Evolutionary conservation across 2,797 vertebrate genomes (phyloP).

Genomic region (Myiothlypis coronata): DNA sequence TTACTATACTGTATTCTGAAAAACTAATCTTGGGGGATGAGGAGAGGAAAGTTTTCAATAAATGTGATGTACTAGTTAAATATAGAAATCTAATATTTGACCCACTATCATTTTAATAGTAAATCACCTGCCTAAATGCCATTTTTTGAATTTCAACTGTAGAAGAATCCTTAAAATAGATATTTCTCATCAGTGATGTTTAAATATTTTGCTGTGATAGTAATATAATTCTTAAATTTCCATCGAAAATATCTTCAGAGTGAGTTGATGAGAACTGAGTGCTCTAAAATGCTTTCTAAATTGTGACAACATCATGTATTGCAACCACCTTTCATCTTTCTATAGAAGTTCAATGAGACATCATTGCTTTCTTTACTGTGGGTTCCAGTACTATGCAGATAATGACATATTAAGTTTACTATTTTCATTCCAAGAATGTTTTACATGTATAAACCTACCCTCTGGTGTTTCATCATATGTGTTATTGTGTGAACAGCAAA

Average conservation of each 20-base stretch:
- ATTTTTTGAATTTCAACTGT: neutral
- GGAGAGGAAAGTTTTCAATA: neutral
- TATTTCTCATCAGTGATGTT: neutral
- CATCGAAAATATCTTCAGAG: neutral
- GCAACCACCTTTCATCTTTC: neutral
- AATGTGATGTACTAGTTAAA: neutral
- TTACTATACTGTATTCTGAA: neutral
- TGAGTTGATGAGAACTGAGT: neutral
- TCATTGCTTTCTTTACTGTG: neutral
- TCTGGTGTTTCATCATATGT: neutral
- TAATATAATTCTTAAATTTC: neutral
- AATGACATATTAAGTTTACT: neutral
- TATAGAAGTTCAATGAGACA: neutral
- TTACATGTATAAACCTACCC: neutral
- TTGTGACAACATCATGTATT: neutral
- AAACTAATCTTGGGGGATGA: neutral
- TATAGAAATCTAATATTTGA: neutral
- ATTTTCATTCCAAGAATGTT: accelerated
- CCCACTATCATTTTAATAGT: neutral
- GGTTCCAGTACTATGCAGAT: neutral
- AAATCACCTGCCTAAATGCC: neutral
- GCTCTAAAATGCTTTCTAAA: neutral
- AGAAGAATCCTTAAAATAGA: neutral
- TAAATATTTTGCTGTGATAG: neutral
- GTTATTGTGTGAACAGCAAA: neutral